Evolutionary conservation across 2,888 invertebrate genomes (phyloP), one percentile per base, ranked within the genome.

Genomic region (Diarsia dahlii): DNA sequence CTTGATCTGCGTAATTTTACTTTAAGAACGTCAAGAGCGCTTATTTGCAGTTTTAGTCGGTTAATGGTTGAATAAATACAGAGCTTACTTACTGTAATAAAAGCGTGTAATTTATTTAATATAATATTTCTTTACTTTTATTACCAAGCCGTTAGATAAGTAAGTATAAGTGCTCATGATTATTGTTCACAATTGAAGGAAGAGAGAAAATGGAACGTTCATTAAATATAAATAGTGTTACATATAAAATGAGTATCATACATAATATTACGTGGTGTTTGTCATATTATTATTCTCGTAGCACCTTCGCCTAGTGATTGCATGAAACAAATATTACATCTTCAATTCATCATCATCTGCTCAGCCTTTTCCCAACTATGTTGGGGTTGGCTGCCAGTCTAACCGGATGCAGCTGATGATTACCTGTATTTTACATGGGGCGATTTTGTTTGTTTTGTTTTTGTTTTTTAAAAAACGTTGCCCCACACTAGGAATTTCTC

Each of bases 51-150:
- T 34, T 13, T 34, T 45, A 77, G 1, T 20, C 23, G 5, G 50
- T 69, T 63, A 62, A 65, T 65, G 64, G 8, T 58, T 58, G 23
- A 58, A 10, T 71, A 71, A 78, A 78, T 28, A 71, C 13, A 58
- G 1, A 64, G 46, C 50, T 15, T 50, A 28, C 28, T 18, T 23
- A 64, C 10, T 20, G 34, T 20, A 13, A 76, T 63, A 76, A 63
- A 76, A 56, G 5, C n/a, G n/a, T 4, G n/a, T 54, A 45, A 15
- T 4, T 63, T 18, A 56, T 77, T 50, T 45, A 50, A 50, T 52
- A 39, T 39, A 48, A 3, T 63, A 54, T 54, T 62, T 20, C 9
- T 28, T 62, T 23, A 2, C 18, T 50, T 69, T 63, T 45, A 39
- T 64, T 20, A 34, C 23, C 23, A 23, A 13, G 39, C 34, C 9